phyloP scores from a whole-genome alignment of 2,113 vertebrate genomes.

The Nycticorax nycticorax region DNA sequence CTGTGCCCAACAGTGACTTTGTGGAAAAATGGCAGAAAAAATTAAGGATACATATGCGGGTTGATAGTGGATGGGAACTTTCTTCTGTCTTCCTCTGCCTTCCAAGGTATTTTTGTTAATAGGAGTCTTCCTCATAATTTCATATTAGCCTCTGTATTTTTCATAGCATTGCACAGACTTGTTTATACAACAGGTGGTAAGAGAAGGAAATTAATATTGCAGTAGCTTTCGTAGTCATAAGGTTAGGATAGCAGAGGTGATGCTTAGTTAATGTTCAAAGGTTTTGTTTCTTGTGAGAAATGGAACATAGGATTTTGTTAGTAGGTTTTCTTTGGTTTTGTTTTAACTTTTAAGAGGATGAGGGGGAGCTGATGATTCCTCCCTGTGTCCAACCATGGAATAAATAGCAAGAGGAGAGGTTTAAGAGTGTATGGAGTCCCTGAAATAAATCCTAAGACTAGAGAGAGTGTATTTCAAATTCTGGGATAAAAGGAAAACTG shows the following conservation, averaged over 20 bases:
- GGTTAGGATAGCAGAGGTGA: not conserved
- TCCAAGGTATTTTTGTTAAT: not conserved
- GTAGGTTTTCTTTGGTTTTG: not conserved
- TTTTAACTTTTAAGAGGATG: not conserved
- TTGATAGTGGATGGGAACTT: not conserved
- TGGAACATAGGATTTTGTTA: not conserved
- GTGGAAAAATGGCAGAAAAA: not conserved
- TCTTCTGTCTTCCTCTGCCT: not conserved
- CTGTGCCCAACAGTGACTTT: not conserved
- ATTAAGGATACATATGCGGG: not conserved
- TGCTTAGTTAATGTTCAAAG: not conserved
- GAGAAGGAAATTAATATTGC: not conserved
- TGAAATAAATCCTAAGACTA: not conserved
- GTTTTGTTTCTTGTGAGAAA: not conserved
- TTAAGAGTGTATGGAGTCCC: not conserved
- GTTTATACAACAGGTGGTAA: not conserved
- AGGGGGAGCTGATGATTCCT: not conserved
- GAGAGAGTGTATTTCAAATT: not conserved
- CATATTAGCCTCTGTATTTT: not conserved
- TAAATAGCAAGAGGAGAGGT: not conserved
- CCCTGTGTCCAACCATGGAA: not conserved
- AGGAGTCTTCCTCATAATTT: not conserved
- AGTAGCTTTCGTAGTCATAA: not conserved
- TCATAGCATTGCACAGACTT: not conserved
- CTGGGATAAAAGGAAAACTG: not conserved